Percentiles rank a stretch among this genome's conserved stretches.
Evolutionary conservation across 2,113 vertebrate genomes (phyloP).

Genomic region (Colaptes auratus): DNA sequence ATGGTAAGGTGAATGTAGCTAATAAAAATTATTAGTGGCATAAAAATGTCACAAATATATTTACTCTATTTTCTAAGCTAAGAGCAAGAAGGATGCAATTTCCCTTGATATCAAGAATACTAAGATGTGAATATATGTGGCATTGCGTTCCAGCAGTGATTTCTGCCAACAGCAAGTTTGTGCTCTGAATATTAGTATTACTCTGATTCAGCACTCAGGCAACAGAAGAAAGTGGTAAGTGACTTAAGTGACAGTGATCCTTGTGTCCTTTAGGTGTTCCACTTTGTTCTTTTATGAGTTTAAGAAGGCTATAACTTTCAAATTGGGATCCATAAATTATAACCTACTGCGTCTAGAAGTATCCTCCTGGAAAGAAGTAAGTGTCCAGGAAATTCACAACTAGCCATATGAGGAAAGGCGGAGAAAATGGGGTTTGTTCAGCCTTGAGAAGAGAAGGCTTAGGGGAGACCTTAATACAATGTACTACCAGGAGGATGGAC

Average conservation of each 20-base stretch:
- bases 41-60: background rate
- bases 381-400: background rate
- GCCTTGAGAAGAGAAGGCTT: no score
- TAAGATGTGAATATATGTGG: background rate
- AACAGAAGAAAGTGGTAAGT: background rate
- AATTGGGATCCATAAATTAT: background rate
- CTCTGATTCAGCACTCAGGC: background rate
- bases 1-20: accelerated
- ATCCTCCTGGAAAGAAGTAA: background rate
- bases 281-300: background rate
- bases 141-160: background rate
- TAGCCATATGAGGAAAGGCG: no score
- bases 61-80: background rate
- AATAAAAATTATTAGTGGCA: background rate
- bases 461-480: no score
- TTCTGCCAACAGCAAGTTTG: background rate
- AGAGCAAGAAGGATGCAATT: background rate
- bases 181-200: background rate
- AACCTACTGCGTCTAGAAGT: background rate
- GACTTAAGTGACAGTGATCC: background rate
- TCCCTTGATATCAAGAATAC: background rate
- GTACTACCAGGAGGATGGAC: no score
- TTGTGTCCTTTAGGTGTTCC: background rate
- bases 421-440: no score
- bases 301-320: background rate